Conservation (phyloP, 2,797 vertebrate genomes). For the Neopelma chrysocephalum region DNA sequence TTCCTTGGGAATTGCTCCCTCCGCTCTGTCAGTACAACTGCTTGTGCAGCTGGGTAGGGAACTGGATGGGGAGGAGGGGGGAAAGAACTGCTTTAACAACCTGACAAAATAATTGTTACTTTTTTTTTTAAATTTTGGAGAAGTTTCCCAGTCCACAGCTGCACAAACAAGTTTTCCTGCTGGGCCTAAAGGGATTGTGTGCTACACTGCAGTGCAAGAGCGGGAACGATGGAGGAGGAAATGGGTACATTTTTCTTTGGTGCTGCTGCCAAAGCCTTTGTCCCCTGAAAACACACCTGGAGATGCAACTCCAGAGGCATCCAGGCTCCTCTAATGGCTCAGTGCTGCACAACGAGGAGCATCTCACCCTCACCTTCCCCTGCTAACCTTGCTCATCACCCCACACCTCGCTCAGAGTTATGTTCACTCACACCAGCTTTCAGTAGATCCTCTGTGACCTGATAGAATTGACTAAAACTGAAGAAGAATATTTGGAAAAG, state of each 20-base stretch:
- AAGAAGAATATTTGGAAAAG: background rate
- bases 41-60: background rate
- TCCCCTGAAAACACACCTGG: background rate
- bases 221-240: accelerated
- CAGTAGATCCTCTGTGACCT: background rate
- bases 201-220: background rate
- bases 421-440: background rate
- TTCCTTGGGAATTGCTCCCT: background rate
- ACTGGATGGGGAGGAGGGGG: accelerated
- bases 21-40: background rate
- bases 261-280: background rate
- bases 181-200: background rate
- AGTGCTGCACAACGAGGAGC: background rate
- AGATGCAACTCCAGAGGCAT: background rate
- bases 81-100: background rate
- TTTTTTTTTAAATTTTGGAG: background rate
- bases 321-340: background rate
- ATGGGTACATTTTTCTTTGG: background rate
- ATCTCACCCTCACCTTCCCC: background rate
- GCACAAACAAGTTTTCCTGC: background rate
- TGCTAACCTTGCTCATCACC: background rate
- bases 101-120: background rate
- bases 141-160: background rate
- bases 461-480: background rate
- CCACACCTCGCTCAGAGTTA: background rate